These are phyloP conservation scores for Petaurus breviceps DNA, from an alignment of 2,113 vertebrate species.

Conservation along the genomic window DNA sequence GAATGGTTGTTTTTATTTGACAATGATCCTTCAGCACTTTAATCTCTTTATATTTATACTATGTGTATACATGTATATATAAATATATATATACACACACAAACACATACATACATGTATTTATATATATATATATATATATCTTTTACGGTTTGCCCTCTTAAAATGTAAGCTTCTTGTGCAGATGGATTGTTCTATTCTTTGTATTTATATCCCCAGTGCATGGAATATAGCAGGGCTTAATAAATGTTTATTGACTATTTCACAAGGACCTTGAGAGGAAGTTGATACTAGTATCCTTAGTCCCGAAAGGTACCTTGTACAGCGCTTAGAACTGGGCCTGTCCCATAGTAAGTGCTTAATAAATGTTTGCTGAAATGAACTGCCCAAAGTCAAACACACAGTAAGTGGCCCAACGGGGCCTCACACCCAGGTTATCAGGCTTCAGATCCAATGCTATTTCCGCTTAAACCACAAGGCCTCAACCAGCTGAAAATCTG, in stretches of 20 bases:
- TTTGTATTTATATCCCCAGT: not conserved
- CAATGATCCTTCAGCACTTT: not conserved
- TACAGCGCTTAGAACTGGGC: not conserved
- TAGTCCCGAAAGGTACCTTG: not conserved
- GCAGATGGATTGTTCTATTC: not conserved
- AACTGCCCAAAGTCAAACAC: not conserved
- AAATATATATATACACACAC: too few species aligned
- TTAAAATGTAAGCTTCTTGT: not conserved
- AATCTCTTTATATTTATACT: not conserved
- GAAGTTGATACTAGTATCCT: not conserved
- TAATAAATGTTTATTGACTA: not conserved
- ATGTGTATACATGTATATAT: too few species aligned
- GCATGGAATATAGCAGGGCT: not conserved
- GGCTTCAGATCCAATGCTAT: not conserved
- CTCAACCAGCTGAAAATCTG: not conserved
- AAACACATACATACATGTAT: too few species aligned
- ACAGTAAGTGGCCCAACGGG: not conserved
- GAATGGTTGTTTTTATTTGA: not conserved
- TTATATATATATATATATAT: too few species aligned
- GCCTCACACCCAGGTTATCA: too few species aligned
- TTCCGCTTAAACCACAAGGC: not conserved
- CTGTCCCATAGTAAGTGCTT: not conserved
- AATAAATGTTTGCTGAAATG: not conserved
- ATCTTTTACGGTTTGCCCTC: not conserved
- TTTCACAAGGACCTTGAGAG: not conserved